phyloP scores from a whole-genome alignment of 1,140 invertebrate species.

The Linepithema humile region DNA sequence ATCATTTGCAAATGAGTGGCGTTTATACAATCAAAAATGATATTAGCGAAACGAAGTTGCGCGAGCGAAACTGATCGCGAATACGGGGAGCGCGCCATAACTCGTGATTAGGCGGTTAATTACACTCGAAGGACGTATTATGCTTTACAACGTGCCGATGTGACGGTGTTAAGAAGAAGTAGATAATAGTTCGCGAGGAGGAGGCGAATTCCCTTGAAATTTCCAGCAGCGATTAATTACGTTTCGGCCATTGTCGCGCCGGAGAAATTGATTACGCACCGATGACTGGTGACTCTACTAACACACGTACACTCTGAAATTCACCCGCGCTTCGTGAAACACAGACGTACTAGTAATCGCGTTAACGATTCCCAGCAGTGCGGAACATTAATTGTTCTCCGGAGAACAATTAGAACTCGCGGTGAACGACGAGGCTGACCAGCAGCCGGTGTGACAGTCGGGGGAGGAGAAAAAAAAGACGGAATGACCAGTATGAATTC shows the following conservation, averaged over 20 bases:
- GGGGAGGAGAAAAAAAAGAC: neutral
- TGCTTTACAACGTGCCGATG: neutral
- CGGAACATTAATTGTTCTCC: slow-evolving; percentile 62
- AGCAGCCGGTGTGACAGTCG: neutral
- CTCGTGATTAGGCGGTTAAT: slow-evolving; percentile 50
- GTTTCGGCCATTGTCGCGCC: slow-evolving; percentile 56
- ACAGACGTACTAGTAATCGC: slow-evolving; percentile 51
- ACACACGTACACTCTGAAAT: slow-evolving; percentile 13
- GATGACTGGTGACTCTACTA: slow-evolving; percentile 51
- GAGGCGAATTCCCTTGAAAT: slow-evolving; percentile 17
- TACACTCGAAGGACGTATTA: slow-evolving; percentile 37
- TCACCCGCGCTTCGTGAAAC: neutral
- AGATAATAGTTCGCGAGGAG: neutral
- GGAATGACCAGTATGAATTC: neutral
- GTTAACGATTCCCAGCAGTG: slow-evolving; percentile 57
- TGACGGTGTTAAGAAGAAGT: neutral
- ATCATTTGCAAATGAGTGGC: neutral
- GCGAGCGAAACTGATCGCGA: slow-evolving; percentile 32
- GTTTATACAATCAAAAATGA: slow-evolving; percentile 34
- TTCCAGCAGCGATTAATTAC: slow-evolving; percentile 58
- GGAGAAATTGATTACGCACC: slow-evolving; percentile 59
- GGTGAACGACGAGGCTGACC: neutral
- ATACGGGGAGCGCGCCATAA: slow-evolving; percentile 9
- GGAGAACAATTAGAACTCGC: slow-evolving; percentile 54
- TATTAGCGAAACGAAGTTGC: slow-evolving; percentile 12